These are phyloP conservation scores for Solen grandis DNA, from an alignment of 1,140 invertebrate species.

Conservation along the genomic window DNA sequence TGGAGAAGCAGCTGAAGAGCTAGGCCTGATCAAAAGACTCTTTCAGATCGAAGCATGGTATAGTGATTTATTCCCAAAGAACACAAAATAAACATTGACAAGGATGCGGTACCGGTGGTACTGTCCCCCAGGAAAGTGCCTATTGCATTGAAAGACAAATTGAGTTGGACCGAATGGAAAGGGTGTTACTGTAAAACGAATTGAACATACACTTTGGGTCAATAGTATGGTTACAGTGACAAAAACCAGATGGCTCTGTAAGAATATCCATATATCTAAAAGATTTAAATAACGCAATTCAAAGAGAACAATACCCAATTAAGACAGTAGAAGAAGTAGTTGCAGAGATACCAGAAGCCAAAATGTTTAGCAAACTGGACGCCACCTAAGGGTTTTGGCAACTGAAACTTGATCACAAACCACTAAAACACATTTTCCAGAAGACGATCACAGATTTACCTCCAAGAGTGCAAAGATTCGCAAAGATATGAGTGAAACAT, in stretches of 20 bases:
- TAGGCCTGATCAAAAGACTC: slow-evolving; percentile 28
- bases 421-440: too few relatives aligned
- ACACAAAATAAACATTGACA: slow-evolving; percentile 63
- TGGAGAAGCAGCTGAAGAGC: slow-evolving; percentile 8
- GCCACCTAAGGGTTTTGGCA: slow-evolving; percentile 68
- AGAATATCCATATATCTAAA: slow-evolving; percentile 64
- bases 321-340: slow-evolving; percentile 56
- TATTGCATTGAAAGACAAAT: slow-evolving; percentile 66
- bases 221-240: slow-evolving; percentile 49
- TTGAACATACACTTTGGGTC: slow-evolving; percentile 31
- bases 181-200: slow-evolving; percentile 63
- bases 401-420: slow-evolving; percentile 18
- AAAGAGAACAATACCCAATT: slow-evolving; percentile 60
- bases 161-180: slow-evolving; percentile 60
- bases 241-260: slow-evolving; percentile 51
- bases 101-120: slow-evolving; percentile 56
- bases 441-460: too few relatives aligned
- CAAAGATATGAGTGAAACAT: too few relatives aligned
- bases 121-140: slow-evolving; percentile 70
- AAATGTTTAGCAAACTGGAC: slow-evolving; percentile 81
- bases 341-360: slow-evolving; percentile 74
- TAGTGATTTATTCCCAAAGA: neutral
- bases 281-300: slow-evolving; percentile 64
- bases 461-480: too few relatives aligned
- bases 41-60: slow-evolving; percentile 2